Evolutionary conservation across 64 coral and sea anemone genomes (phyloP), one percentile per base, ranked within the genome.

Genomic region (Acropora yongei): DNA sequence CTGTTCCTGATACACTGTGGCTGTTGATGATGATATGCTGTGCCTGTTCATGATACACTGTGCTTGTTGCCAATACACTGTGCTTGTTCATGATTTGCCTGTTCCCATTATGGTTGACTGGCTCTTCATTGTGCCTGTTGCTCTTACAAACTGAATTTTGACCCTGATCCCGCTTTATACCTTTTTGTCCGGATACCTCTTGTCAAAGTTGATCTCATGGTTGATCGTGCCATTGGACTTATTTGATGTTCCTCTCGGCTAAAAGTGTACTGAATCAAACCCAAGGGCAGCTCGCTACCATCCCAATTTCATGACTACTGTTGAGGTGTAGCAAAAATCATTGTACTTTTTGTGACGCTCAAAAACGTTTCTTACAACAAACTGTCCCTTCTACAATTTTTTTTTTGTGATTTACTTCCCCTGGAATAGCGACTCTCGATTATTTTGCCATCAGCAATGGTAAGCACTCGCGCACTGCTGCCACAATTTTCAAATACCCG

Each of bases 261-360:
- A 12, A 74, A 78, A 55, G 43, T 66, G 49, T 80, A 82, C 77
- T 83, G 77, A 44, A 91, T 71, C 63, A 91, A 58, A 48, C 77
- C 89, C 16, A 91, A 69, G 11, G 77, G 79, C 18, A 91, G 79
- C 47, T 83, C 78, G 2, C 18, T 40, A 13, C 78, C 78, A 83
- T 73, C 42, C 47, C 71, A 72, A 72, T 40, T 17, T 47, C 10
- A 41, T 73, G 69, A 91, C 66, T 3, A 83, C 41, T 17, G 89
- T 91, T 0, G 89, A 81, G 8, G 80, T 83, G 12, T 68, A n/a
- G n/a, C 57, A 50, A 30, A 82, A 91, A 49, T 91, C 78, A 8
- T 74, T 91, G 89, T 83, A 91, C 20, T 74, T 91, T 68, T 91
- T 91, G 57, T 82, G 89, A 8, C 60, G 55, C 65, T 90, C 18